These are phyloP conservation scores for Petromus typicus DNA, from an alignment of 2,113 vertebrate genomes.

Conservation along the genomic window DNA sequence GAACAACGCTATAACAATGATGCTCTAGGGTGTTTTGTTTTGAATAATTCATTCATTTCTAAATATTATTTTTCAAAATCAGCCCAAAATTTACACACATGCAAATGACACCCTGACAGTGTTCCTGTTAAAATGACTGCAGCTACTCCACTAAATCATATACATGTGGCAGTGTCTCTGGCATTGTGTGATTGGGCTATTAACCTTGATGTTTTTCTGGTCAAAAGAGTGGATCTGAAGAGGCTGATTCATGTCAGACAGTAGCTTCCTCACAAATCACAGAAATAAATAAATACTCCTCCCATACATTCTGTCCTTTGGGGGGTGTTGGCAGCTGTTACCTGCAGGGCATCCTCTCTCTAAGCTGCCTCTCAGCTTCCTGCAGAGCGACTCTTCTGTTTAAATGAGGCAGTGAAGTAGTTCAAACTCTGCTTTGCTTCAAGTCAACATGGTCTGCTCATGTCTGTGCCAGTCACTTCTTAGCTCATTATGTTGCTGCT, in stretches of 20 bases:
- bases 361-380: slow-evolving; percentile 14
- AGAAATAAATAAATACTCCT: slow-evolving; percentile 49
- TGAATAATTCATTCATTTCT: slow-evolving; percentile 3
- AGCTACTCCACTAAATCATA: slow-evolving; percentile 36
- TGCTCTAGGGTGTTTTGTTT: not conserved
- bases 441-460: slow-evolving; percentile 50
- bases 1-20: not conserved
- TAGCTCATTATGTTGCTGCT: slow-evolving; percentile 73
- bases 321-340: slow-evolving; percentile 41
- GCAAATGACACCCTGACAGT: not conserved
- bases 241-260: slow-evolving; percentile 28
- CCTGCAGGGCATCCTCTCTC: slow-evolving; percentile 34
- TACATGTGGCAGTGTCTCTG: not conserved
- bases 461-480: slow-evolving; percentile 49
- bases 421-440: slow-evolving; percentile 21
- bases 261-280: slow-evolving; percentile 22
- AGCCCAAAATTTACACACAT: slow-evolving; percentile 46
- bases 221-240: not conserved
- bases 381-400: slow-evolving; percentile 62
- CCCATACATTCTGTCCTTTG: slow-evolving; percentile 11
- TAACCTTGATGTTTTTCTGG: slow-evolving; percentile 50
- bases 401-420: slow-evolving; percentile 54
- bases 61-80: not conserved
- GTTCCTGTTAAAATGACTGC: slow-evolving; percentile 43
- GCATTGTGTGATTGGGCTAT: not conserved